Evolutionary conservation across 2,113 vertebrate species (phyloP), one percentile per base, ranked within the genome.

Genomic region (Hippocampus abdominalis): DNA sequence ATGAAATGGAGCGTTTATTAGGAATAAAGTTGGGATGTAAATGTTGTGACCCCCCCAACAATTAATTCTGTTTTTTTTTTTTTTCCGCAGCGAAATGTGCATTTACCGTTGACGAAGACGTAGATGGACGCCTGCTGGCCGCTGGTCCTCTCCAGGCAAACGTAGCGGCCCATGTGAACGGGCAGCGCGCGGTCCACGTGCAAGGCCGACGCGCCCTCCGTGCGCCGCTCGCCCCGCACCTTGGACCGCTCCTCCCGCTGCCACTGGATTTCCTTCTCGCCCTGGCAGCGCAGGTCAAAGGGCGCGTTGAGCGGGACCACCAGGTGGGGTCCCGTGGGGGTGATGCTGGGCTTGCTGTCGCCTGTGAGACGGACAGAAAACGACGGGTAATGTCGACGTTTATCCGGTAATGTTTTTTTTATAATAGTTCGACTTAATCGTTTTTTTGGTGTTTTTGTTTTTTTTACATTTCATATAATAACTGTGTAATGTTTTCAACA

Each of bases 91-190:
- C 57, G 51, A 29, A 6, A 4, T 40, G 36, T 48, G 1, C 25
- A 36, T 36, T 44, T 94, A 99, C 96, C 97, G 95, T 92, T 95
- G 21, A 98, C 95, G 69, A 92, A 98, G 80, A 99, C 88, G 27
- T 98, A 97, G 73, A 96, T 89, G 68, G 94, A 95, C 27, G 77
- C 87, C 59, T 86, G 86, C 64, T 89, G 77, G 9, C 86, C 73
- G 25, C 87, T 90, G 0, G 36, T 76, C 69, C 85, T 79, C 74
- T 95, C 96, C 79, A 75, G 82, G 78, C 97, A 99, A 0, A 90
- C 84, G 65, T 96, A 98, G 86, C 82, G 93, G 75, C 96, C 96
- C 48, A 89, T 92, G 69, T 89, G 71, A 2, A 32, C 23, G 0
- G 79, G 70, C 11, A 32, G 67, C 15, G 83, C 92, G 44, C n/a